Evolutionary conservation across 2,888 invertebrate species (phyloP), one percentile per base, ranked within the genome.

Genomic region (Folsomia candida): DNA sequence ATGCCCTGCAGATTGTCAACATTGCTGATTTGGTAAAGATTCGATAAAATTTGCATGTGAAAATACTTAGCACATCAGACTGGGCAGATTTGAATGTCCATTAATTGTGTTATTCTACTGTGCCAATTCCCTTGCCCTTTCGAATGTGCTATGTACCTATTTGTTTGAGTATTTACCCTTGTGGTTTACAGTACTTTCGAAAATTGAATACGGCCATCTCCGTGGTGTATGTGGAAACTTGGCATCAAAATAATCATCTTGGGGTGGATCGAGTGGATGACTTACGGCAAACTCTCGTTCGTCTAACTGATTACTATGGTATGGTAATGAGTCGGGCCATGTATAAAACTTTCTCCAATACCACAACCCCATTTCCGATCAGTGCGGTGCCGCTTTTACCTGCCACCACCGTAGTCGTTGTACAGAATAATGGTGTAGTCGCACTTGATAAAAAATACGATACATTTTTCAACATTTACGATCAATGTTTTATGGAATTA

Each of bases 1-100:
- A 97, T 84, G 93, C 95, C 77, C 92, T 97, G 83, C 94, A 96
- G 87, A 94, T 96, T 80, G 94, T 96, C 79, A 98, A 98, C 85
- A 95, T 97, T 83, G 95, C 97, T 73, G 98, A 98, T 87, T 86
- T 96, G 89, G 95, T 95, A 82, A 89, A 91, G 86, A 54, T 57
- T 65, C 54, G 54, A 57, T 65, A 18, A 25, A n/a, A 64, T 29
- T 64, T 47, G 54, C n/a, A 54, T 54, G 4, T 14, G 37, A 4
- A 9, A 37, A 37, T 4, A 14, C 37, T 4, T 37, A 37, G 14
- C 54, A n/a, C 6, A 54, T 54, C 54, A 54, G 22, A 37, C 37
- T 37, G 6, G 37, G 14, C 29, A 28, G 62, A 62, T 27, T 62
- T 28, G 28, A n/a, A 28, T 57, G n/a, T n/a, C 57, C 24, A 22